These are phyloP conservation scores for Elmis aenea DNA, from an alignment of 2,888 invertebrate genomes.

Conservation along the genomic window DNA sequence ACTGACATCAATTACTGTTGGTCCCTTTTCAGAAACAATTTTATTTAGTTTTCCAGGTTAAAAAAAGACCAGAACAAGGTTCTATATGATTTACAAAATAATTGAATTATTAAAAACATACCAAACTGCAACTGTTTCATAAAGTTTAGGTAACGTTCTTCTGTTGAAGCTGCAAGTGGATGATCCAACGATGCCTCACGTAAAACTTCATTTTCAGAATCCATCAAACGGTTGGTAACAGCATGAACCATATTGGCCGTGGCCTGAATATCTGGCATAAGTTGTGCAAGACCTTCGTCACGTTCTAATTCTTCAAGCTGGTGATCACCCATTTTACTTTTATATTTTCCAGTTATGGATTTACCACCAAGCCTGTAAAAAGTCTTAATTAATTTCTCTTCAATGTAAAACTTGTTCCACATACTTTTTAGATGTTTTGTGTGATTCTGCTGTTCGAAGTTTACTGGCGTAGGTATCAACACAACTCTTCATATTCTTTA, in stretches of 20 bases:
- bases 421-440: slow-evolving; percentile 24
- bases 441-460: slow-evolving; percentile 57
- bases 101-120: slow-evolving; percentile 44
- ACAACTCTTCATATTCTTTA: slow-evolving; percentile 83
- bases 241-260: slow-evolving; percentile 51
- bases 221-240: slow-evolving; percentile 43
- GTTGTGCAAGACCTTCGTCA: slow-evolving; percentile 80
- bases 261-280: slow-evolving; percentile 89
- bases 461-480: slow-evolving; percentile 89
- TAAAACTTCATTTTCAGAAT: slow-evolving; percentile 38
- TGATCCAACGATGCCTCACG: slow-evolving; percentile 45
- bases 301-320: slow-evolving; percentile 67
- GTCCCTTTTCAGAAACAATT: no score
- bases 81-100: background rate
- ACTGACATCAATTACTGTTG: no score
- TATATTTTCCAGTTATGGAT: slow-evolving; percentile 28
- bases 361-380: slow-evolving; percentile 34
- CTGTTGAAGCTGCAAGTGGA: slow-evolving; percentile 54
- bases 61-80: background rate
- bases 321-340: slow-evolving; percentile 35
- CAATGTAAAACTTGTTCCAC: slow-evolving; percentile 4
- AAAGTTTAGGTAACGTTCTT: slow-evolving; percentile 76
- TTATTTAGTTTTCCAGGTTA: no score
- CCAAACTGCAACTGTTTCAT: slow-evolving; percentile 90
- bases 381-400: slow-evolving; percentile 8